Base-by-base conservation (phyloP, 2,797 vertebrate genomes). In the Lepilemur septentrionalis region DNA sequence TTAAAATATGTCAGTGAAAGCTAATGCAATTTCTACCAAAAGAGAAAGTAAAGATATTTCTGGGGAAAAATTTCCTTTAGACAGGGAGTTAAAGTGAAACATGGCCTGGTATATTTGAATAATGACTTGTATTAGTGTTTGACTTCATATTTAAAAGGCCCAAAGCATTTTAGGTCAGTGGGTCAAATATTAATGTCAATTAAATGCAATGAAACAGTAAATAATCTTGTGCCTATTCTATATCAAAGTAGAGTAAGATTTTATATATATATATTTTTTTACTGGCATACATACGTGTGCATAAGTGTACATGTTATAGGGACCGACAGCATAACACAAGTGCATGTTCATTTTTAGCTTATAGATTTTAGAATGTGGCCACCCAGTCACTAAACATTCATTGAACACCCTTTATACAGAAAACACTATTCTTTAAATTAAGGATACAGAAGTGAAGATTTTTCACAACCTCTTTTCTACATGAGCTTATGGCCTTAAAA, bases 41-140 rank as follows among this genome's bases (percentile, higher is more conserved):
- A 83, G 41, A 41, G 84, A 79, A 83, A 70, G n/a, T 2, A 15
- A 22, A 91, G 43, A 70, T 3, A 41, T 70, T 89, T 89, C 18
- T 50, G 95, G 7, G 22, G 61, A 55, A 89, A 48, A 43, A 32
- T 2, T 83, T 2, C 43, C 92, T 91, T 82, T n/a, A 8, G 25
- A 59, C 12, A 89, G 1, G 2, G 8, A 72, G 15, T 85, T 88
- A 92, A 87, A 82, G 23, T 73, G 8, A 57, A 67, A 50, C 25
- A 93, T 69, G 59, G 5, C 15, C 63, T 80, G 7, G n/a, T 63
- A 38, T 80, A 87, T 84, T 73, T 96, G 67, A 89, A 96, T 90
- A 57, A 75, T 89, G 55, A 59, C 25, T 89, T 85, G 1, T 32
- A 18, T 90, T 84, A 81, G 8, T 85, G n/a, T 91, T 93, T 92